Conservation (phyloP, 2,797 vertebrate genomes). For the Hephaestus fuliginosus region DNA sequence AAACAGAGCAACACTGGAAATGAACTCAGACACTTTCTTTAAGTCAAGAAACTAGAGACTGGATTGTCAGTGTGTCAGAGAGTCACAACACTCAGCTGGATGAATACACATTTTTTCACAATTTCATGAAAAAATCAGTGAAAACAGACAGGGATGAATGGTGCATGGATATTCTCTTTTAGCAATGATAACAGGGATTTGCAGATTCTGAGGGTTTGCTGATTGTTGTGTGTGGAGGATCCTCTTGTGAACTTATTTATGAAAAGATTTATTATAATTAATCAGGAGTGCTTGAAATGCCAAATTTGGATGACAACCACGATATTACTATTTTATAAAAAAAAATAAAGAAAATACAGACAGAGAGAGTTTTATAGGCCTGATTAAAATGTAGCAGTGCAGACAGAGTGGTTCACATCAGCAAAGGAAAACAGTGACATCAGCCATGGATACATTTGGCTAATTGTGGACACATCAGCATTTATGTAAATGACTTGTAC, state of each 20-base stretch:
- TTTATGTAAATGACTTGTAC: conserved; percentile 26
- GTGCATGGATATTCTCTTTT: background rate
- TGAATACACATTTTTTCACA: background rate
- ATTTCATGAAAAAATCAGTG: background rate
- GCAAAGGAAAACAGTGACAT: background rate
- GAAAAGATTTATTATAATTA: background rate
- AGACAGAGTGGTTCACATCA: conserved; percentile 10
- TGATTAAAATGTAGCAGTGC: background rate
- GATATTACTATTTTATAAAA: background rate
- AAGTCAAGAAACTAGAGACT: conserved; percentile 41
- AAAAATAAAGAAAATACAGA: background rate
- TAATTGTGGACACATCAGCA: conserved; percentile 15
- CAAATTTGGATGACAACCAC: background rate
- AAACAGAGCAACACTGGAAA: conserved; percentile 45
- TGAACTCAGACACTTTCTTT: conserved; percentile 14
- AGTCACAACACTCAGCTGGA: background rate
- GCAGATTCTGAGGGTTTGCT: conserved; percentile 3
- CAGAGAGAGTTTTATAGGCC: background rate
- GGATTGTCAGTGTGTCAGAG: conserved; percentile 14
- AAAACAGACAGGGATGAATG: conserved; percentile 8
- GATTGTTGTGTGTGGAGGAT: background rate
- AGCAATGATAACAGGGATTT: background rate
- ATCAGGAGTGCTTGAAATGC: conserved; percentile 11
- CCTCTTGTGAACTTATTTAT: background rate
- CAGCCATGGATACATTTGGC: conserved; percentile 5